Percentiles rank a stretch among this genome's conserved stretches.
These are phyloP conservation scores for Acronicta aceris DNA, from an alignment of 2,888 invertebrate species.

Conservation along the genomic window DNA sequence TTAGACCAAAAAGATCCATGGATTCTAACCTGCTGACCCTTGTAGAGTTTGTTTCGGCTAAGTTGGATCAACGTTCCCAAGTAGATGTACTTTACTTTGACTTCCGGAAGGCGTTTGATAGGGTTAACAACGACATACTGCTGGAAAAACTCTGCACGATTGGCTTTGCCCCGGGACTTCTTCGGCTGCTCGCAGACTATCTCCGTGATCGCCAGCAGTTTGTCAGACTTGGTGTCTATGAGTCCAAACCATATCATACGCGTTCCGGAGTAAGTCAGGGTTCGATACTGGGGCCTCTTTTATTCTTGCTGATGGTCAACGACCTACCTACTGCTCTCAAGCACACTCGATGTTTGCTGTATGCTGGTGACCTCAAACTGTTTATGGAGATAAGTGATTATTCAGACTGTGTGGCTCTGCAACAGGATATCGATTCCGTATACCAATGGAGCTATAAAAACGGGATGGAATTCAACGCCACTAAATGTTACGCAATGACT, in stretches of 20 bases:
- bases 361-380: neutral
- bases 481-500: constrained; percentile 3
- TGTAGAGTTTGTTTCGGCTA: neutral
- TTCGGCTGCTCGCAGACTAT: constrained; percentile 5
- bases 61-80: neutral
- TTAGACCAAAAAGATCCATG: constrained; percentile 1
- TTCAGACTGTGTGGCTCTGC: neutral
- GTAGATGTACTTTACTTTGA: constrained; percentile 2
- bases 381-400: neutral
- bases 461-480: constrained; percentile 1
- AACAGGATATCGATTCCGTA: neutral
- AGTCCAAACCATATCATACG: neutral
- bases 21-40: neutral
- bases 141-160: neutral
- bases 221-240: neutral
- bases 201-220: constrained; percentile 11
- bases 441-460: neutral
- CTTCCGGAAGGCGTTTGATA: constrained; percentile 3
- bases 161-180: neutral
- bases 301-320: constrained; percentile 3
- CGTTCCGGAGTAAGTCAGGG: constrained; percentile 7
- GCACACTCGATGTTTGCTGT: neutral
- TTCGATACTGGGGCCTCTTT: constrained; percentile 8
- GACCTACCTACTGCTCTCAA: constrained; percentile 3
- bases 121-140: constrained; percentile 1